Percentiles rank a stretch among this genome's conserved stretches.
Evolutionary conservation across 1,140 invertebrate species (phyloP).

Genomic region (Hylaeus volcanicus): DNA sequence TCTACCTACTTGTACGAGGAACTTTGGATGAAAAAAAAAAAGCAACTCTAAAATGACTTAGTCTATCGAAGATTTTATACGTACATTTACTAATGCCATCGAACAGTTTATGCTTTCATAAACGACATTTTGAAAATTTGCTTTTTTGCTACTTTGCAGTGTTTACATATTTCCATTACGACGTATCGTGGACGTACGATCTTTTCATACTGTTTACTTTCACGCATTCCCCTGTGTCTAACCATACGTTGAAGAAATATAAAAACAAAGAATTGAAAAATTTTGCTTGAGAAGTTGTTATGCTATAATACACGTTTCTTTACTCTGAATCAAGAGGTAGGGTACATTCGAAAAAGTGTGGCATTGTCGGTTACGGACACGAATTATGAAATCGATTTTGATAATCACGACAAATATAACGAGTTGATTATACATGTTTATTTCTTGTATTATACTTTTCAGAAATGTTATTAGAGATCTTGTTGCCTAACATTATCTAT

Average conservation of each 20-base stretch:
- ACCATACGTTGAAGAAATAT: background rate
- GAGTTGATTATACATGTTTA: background rate
- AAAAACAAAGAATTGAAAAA: background rate
- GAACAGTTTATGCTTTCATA: conserved; percentile 5
- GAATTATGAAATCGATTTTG: conserved; percentile 7
- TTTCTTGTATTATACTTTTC: background rate
- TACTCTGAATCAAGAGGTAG: background rate
- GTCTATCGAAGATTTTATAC: conserved; percentile 26
- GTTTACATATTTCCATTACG: background rate
- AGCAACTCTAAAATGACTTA: background rate
- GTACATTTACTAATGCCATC: conserved; percentile 24
- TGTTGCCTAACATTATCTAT: background rate
- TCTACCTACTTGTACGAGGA: conserved; percentile 18
- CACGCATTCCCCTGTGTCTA: conserved; percentile 8
- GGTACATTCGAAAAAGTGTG: background rate
- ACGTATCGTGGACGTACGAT: background rate
- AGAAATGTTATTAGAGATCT: background rate
- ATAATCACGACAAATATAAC: conserved; percentile 4
- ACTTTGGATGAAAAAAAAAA: conserved; percentile 1
- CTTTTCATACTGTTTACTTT: conserved; percentile 1
- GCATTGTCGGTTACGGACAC: background rate
- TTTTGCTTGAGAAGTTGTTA: background rate
- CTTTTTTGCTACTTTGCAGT: conserved; percentile 4
- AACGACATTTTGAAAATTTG: background rate
- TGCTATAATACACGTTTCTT: background rate